phyloP scores from a whole-genome alignment of 2,888 invertebrate genomes.

The Phaedon cochleariae region DNA sequence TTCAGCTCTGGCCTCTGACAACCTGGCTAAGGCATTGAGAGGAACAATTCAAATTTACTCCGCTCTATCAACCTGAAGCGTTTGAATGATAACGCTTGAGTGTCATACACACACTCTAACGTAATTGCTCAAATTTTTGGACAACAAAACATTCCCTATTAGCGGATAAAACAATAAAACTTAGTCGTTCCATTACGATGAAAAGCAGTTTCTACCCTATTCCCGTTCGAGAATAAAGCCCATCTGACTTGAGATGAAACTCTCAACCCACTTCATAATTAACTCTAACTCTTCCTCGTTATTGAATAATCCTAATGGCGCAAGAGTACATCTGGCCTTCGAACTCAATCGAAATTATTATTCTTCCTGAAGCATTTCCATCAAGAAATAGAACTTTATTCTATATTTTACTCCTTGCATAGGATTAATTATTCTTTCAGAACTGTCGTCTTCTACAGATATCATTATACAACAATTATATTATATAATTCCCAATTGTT shows the following conservation, averaged over 20 bases:
- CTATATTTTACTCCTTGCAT: too few relatives aligned
- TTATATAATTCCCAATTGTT: too few relatives aligned
- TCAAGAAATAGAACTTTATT: too few relatives aligned
- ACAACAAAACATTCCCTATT: constrained; percentile 3
- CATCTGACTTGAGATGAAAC: not conserved
- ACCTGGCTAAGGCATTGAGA: too few relatives aligned
- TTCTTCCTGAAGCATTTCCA: too few relatives aligned
- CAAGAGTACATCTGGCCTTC: too few relatives aligned
- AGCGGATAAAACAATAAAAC: constrained; percentile 11
- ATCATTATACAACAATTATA: too few relatives aligned
- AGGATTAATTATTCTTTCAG: too few relatives aligned
- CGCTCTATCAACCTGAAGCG: not conserved
- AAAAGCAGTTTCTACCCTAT: not conserved
- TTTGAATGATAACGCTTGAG: not conserved
- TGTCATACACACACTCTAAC: not conserved
- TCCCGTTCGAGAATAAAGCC: not conserved
- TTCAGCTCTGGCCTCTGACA: too few relatives aligned
- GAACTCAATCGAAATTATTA: too few relatives aligned
- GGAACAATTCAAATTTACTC: not conserved
- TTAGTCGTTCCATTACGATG: not conserved
- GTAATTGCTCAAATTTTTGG: not conserved
- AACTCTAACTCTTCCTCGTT: not conserved
- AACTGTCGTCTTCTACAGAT: too few relatives aligned
- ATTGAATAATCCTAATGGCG: too few relatives aligned
- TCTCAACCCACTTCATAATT: not conserved